These are phyloP conservation scores for Ornithorhynchus anatinus DNA, from an alignment of 2,113 vertebrate genomes.

Conservation along the genomic window DNA sequence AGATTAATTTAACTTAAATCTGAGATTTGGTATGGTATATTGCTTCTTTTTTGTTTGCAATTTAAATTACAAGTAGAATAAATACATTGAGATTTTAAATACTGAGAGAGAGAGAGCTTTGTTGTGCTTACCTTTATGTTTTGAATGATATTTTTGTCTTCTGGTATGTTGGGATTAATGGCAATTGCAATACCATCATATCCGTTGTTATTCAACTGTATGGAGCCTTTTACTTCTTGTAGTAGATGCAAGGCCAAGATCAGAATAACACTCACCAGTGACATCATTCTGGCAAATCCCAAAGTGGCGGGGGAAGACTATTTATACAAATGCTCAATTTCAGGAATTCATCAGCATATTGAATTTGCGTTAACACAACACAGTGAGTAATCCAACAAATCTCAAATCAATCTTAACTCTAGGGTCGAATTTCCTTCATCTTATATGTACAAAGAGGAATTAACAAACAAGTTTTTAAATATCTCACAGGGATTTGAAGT, in stretches of 20 bases:
- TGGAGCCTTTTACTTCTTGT: slow-evolving; percentile 21
- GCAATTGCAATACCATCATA: slow-evolving; percentile 69
- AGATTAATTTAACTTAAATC: too few relatives aligned
- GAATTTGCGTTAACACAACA: slow-evolving; percentile 18
- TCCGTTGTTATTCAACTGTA: slow-evolving; percentile 54
- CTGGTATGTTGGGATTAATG: slow-evolving; percentile 61
- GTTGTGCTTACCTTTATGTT: slow-evolving; percentile 64
- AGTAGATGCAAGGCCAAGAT: slow-evolving; percentile 35
- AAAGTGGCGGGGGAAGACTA: neutral
- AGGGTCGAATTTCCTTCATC: neutral
- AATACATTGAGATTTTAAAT: too few relatives aligned
- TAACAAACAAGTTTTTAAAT: too few relatives aligned
- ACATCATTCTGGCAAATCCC: slow-evolving; percentile 7
- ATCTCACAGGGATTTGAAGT: too few relatives aligned
- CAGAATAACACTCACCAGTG: slow-evolving; percentile 9
- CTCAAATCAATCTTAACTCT: neutral
- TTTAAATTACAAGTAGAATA: too few relatives aligned
- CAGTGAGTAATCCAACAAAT: too few relatives aligned
- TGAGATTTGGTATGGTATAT: too few relatives aligned
- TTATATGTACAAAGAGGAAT: slow-evolving; percentile 1
- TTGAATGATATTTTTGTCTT: slow-evolving; percentile 58
- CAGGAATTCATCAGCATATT: neutral
- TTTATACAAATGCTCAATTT: slow-evolving; percentile 18
- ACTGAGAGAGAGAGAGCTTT: too few relatives aligned
- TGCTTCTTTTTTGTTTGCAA: too few relatives aligned